phyloP scores from a whole-genome alignment of 2,113 vertebrate genomes.

The Hippocampus abdominalis region DNA sequence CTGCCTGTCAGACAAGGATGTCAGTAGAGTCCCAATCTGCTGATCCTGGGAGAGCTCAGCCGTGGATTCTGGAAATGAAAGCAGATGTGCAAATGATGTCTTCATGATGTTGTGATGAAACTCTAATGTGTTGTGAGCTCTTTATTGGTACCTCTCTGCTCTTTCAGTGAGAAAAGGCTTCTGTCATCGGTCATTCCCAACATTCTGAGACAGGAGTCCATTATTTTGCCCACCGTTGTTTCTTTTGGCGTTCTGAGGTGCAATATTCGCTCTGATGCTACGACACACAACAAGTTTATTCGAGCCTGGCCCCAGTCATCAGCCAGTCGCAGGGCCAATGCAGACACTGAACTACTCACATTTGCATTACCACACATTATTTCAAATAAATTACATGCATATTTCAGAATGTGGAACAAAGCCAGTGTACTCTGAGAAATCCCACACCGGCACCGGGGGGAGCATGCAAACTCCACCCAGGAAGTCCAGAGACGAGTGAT shows the following conservation, averaged over 20 bases:
- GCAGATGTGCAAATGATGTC: background rate
- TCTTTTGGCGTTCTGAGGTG: conserved; percentile 65
- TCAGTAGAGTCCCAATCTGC: conserved; percentile 60
- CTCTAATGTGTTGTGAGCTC: background rate
- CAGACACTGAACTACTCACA: background rate
- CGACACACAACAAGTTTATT: conserved; percentile 22
- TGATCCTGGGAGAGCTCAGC: conserved; percentile 56
- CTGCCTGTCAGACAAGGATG: conserved; percentile 42
- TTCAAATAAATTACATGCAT: background rate
- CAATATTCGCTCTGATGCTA: conserved; percentile 64
- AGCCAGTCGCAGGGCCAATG: background rate
- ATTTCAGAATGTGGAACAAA: background rate
- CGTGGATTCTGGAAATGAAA: conserved; percentile 42
- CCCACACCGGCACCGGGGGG: background rate
- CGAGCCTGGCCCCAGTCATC: background rate
- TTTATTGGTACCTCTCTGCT: conserved; percentile 49
- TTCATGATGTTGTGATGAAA: conserved; percentile 3
- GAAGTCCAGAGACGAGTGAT: background rate
- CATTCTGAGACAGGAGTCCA: conserved; percentile 63
- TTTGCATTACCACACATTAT: background rate
- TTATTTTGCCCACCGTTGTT: conserved; percentile 52
- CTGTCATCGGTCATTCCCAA: conserved; percentile 61
- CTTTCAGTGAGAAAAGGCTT: conserved; percentile 54
- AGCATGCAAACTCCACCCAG: background rate
- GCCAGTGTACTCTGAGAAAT: background rate